Evolutionary conservation across 1,140 invertebrate species (phyloP).

Genomic region (Lethocerus indicus): DNA sequence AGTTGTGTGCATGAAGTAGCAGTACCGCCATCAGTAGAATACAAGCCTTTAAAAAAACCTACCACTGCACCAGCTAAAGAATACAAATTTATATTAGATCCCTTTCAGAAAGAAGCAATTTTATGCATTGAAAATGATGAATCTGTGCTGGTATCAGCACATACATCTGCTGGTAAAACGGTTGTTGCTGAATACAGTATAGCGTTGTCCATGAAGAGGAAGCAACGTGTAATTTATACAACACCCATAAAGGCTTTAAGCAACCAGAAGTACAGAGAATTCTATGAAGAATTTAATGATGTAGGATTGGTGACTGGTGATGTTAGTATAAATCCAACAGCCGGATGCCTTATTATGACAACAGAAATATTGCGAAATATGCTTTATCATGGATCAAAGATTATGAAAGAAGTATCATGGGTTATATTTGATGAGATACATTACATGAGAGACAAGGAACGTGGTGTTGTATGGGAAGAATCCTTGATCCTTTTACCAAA

Average conservation of each 20-base stretch:
- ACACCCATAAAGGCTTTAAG: slow-evolving; percentile 99
- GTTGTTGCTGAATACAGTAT: slow-evolving; percentile 93
- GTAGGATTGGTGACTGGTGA: slow-evolving; percentile 97
- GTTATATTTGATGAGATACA: slow-evolving; percentile 99
- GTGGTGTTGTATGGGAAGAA: slow-evolving; percentile 99
- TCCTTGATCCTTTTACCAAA: slow-evolving; percentile 94
- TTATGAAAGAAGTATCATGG: slow-evolving; percentile 98
- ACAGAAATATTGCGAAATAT: slow-evolving; percentile 99
- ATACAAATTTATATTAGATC: slow-evolving; percentile 90
- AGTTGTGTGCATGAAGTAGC: slow-evolving; percentile 89
- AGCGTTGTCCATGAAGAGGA: slow-evolving; percentile 46
- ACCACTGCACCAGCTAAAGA: slow-evolving; percentile 48
- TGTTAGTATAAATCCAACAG: slow-evolving; percentile 96
- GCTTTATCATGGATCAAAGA: slow-evolving; percentile 95
- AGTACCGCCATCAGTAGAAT: slow-evolving; percentile 68
- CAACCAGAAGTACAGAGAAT: slow-evolving; percentile 99
- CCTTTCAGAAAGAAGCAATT: slow-evolving; percentile 97
- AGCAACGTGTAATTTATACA: slow-evolving; percentile 94
- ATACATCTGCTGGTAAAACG: slow-evolving; percentile 99
- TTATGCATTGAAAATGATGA: slow-evolving; percentile 95
- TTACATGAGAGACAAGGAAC: slow-evolving; percentile 98
- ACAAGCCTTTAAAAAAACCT: slow-evolving; percentile 46
- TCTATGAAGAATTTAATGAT: slow-evolving; percentile 94
- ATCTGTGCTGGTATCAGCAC: slow-evolving; percentile 94
- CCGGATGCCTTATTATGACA: slow-evolving; percentile 98